Conservation (phyloP, 2,888 invertebrate species). For the Amphimallon solstitiale region DNA sequence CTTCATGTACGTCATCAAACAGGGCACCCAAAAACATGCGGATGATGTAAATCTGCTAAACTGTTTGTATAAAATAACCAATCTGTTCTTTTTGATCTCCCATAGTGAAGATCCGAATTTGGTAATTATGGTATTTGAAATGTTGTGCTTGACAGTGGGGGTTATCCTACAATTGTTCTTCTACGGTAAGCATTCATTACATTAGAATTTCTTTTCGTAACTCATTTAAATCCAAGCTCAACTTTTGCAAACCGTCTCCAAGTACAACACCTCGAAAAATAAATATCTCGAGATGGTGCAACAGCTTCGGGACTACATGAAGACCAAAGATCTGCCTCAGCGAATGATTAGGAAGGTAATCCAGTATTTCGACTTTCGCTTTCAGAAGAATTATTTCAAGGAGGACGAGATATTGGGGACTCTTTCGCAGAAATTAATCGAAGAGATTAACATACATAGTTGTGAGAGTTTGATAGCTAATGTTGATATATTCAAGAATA, state of each 20-base stretch:
- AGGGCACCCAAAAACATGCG: background rate
- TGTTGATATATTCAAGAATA: constrained; percentile 58
- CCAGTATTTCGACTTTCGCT: constrained; percentile 60
- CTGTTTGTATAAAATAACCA: constrained; percentile 31
- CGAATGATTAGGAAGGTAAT: constrained; percentile 58
- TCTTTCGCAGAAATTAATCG: constrained; percentile 51
- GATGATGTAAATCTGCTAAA: constrained; percentile 2
- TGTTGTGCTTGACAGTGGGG: constrained; percentile 39
- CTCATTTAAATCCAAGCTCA: constrained; percentile 42
- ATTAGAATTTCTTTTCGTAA: background rate
- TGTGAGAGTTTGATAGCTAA: constrained; percentile 61
- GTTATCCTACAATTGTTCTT: constrained; percentile 41
- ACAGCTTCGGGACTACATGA: constrained; percentile 62
- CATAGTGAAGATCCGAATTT: constrained; percentile 8
- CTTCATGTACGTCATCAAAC: constrained; percentile 29
- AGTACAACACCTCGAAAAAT: constrained; percentile 48
- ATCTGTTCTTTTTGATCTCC: constrained; percentile 32
- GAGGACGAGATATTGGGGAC: constrained; percentile 59
- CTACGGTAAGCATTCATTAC: constrained; percentile 33
- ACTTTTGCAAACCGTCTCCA: constrained; percentile 48
- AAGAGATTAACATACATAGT: constrained; percentile 60
- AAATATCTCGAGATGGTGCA: constrained; percentile 54
- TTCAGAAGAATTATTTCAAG: constrained; percentile 60
- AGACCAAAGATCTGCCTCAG: constrained; percentile 60
- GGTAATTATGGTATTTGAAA: constrained; percentile 40